Evolutionary conservation across 2,888 invertebrate species (phyloP), one percentile per base, ranked within the genome.

Genomic region (Muschampia plurimacula): DNA sequence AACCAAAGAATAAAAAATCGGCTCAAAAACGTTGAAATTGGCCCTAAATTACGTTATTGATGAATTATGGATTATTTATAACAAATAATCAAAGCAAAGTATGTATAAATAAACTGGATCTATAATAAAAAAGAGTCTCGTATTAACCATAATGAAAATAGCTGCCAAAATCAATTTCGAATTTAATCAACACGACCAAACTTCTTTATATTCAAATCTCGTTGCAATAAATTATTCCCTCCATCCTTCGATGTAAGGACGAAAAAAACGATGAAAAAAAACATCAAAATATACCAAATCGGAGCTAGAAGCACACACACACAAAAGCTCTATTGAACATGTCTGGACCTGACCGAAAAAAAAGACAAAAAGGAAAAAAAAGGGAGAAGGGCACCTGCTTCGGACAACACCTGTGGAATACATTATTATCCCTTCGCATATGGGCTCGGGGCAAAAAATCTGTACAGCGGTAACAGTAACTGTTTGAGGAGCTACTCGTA

Each of bases 401-500:
- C 78, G 83, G 82, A 81, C 82, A 85, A 85, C 92, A 92, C 91
- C 90, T 91, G 92, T 91, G 87, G 89, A 84, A 89, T 91, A 89
- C 80, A 86, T 88, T 87, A 88, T 74, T 79, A 82, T 79, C 79
- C 80, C 78, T 75, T 75, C 69, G 72, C 73, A 77, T 76, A 77
- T 74, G 69, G 74, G 69, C 70, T 71, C 62, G 68, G 74, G 72
- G 72, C 72, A 71, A 71, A 71, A 71, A 71, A 71, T 66, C 70
- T 60, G 39, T 66, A 63, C 62, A 36, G 36, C 52, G 62, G 59
- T 65, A 65, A 71, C 70, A 65, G 70, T 71, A 65, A 65, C 57
- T 59, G 57, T 67, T 28, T 57, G 13, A 28, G 52, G 13, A 13
- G 55, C 22, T 55, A 10, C 22, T 70, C 59, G 36, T 57, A 49